phyloP scores from a whole-genome alignment of 2,888 invertebrate species.

The Fragum sueziense region DNA sequence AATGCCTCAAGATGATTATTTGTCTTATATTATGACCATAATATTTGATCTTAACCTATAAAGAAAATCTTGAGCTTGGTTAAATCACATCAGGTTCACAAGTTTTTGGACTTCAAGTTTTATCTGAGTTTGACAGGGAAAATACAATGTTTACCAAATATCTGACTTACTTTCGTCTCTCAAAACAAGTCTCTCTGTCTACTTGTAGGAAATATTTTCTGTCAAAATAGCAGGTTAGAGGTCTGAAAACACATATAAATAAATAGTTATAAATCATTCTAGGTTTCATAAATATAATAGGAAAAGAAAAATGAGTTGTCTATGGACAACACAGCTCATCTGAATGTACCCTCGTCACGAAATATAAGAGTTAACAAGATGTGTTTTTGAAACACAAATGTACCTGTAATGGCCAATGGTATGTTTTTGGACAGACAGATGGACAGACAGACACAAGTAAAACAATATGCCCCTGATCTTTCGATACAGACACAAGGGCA shows the following conservation, averaged over 20 bases:
- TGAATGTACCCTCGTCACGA: neutral
- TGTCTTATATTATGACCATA: neutral
- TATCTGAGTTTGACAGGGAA: neutral
- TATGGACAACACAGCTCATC: neutral
- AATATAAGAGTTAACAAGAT: too few species aligned
- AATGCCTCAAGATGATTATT: neutral
- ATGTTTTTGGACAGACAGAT: too few species aligned
- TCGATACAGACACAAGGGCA: too few species aligned
- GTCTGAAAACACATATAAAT: constrained; percentile 61
- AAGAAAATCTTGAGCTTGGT: neutral
- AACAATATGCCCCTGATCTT: too few species aligned
- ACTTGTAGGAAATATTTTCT: constrained; percentile 75
- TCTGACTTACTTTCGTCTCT: constrained; percentile 71
- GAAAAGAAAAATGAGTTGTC: neutral
- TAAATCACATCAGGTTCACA: neutral
- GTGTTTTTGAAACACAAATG: too few species aligned
- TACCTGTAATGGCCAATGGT: too few species aligned
- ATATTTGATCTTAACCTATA: neutral
- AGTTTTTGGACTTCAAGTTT: neutral
- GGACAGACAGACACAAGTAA: too few species aligned
- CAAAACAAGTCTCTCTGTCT: constrained; percentile 66
- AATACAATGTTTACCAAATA: neutral
- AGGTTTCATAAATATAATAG: neutral
- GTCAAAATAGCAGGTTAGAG: constrained; percentile 64
- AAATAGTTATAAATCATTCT: neutral